These are phyloP conservation scores for Calephelis nemesis DNA, from an alignment of 1,140 invertebrate genomes.

Conservation along the genomic window DNA sequence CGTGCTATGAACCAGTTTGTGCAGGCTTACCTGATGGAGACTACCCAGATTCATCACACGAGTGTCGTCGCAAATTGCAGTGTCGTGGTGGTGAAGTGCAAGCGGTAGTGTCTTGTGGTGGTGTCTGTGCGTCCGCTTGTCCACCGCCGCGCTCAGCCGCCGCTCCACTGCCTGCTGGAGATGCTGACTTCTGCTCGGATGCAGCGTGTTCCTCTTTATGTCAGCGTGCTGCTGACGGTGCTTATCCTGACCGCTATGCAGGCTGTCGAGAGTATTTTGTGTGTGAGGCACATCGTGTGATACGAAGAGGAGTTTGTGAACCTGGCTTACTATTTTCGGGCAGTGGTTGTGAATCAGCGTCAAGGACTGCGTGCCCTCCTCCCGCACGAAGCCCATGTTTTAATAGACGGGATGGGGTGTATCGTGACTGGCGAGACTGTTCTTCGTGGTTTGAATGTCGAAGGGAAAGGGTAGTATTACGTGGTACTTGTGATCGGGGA, in stretches of 20 bases:
- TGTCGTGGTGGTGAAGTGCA: conserved; percentile 54
- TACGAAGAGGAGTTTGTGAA: conserved; percentile 75
- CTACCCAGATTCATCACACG: conserved; percentile 68
- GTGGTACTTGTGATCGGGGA: conserved; percentile 51
- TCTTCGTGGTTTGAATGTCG: conserved; percentile 64
- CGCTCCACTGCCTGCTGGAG: conserved; percentile 56
- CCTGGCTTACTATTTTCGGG: conserved; percentile 69
- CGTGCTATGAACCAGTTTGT: conserved; percentile 66
- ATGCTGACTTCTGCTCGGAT: conserved; percentile 69
- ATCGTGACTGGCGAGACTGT: conserved; percentile 69
- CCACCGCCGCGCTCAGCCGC: conserved; percentile 54
- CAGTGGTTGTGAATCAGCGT: conserved; percentile 62
- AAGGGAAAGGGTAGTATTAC: conserved; percentile 55
- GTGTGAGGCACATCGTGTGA: conserved; percentile 68
- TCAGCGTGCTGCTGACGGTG: conserved; percentile 74
- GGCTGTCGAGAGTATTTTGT: conserved; percentile 82
- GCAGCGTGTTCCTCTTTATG: conserved; percentile 71
- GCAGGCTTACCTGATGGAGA: conserved; percentile 61
- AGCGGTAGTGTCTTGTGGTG: conserved; percentile 49
- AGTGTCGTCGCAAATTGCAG: conserved; percentile 49
- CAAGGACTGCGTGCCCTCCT: conserved; percentile 58
- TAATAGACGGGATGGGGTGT: conserved; percentile 59
- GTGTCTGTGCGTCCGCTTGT: conserved; percentile 44
- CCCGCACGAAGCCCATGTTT: conserved; percentile 66
- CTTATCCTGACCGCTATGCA: conserved; percentile 79